A percentile compares a stretch with the other conserved stretches of the same genome.
Evolutionary conservation across 2,113 vertebrate genomes (phyloP).

Genomic region (Illadopsis cleaveri): DNA sequence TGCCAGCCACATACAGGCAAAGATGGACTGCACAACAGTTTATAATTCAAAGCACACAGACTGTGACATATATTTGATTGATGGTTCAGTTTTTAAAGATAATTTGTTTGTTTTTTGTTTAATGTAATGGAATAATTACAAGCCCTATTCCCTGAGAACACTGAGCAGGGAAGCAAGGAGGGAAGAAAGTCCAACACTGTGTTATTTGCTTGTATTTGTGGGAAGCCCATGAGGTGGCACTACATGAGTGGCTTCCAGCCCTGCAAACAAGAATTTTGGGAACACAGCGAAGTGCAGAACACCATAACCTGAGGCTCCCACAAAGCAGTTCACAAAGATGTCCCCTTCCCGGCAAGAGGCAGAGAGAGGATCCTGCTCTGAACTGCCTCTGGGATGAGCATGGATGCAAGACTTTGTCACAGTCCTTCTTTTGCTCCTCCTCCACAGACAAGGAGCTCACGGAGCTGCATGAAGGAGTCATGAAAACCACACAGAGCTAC

Average conservation of each 20-base stretch:
- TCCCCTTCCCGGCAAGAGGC: neutral
- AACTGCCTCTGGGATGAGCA: neutral
- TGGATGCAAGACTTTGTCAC: neutral
- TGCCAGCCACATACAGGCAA: neutral
- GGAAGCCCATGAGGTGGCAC: neutral
- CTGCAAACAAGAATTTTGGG: neutral
- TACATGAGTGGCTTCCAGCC: neutral
- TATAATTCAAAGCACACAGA: neutral
- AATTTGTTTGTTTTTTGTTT: neutral
- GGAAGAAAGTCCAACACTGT: neutral
- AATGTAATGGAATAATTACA: neutral
- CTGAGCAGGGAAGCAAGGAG: neutral
- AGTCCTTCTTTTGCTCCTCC: neutral
- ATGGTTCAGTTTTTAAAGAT: neutral
- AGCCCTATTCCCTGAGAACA: neutral
- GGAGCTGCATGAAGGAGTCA: neutral
- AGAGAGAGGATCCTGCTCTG: neutral
- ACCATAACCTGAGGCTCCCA: neutral
- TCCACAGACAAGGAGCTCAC: neutral
- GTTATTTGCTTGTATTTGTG: neutral
- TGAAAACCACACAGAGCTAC: neutral
- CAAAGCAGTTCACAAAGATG: neutral
- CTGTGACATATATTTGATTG: neutral
- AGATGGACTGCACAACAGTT: neutral
- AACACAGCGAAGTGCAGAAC: neutral